A percentile compares a stretch with the other conserved stretches of the same genome.
phyloP scores from a whole-genome alignment of 2,797 vertebrate species.

The Meda fulgida region DNA sequence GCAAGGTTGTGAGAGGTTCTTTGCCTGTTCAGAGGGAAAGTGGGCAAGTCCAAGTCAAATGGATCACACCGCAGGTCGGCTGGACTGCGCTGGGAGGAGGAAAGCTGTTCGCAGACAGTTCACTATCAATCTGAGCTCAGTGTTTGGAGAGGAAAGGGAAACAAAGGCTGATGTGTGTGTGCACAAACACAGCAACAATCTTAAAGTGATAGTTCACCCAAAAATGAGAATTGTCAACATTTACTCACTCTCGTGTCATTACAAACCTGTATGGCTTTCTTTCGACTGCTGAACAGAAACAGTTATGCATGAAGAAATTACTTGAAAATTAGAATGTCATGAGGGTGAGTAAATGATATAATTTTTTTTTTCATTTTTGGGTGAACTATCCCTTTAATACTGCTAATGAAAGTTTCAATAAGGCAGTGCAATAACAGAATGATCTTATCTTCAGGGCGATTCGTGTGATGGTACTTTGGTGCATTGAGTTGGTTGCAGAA shows the following conservation, averaged over 20 bases:
- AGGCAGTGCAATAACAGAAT: slow-evolving; percentile 14
- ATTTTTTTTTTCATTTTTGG: not conserved
- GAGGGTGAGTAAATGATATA: not conserved
- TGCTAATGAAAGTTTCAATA: slow-evolving; percentile 35
- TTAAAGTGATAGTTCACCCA: not conserved
- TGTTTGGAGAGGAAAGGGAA: slow-evolving; percentile 1
- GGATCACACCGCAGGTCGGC: slow-evolving; percentile 30
- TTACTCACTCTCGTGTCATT: not conserved
- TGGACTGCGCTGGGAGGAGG: slow-evolving; percentile 15
- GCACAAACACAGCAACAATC: not conserved
- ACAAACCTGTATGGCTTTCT: not conserved
- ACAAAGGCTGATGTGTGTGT: slow-evolving; percentile 21
- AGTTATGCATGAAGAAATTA: not conserved
- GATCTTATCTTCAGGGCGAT: slow-evolving; percentile 29
- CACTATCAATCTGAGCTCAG: not conserved
- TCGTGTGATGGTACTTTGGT: slow-evolving; percentile 11
- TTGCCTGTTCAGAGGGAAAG: slow-evolving; percentile 39
- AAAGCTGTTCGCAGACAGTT: slow-evolving; percentile 25
- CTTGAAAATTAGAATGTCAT: no score
- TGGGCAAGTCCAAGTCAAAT: slow-evolving; percentile 46
- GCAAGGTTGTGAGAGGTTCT: slow-evolving; percentile 10
- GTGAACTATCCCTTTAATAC: slow-evolving; percentile 15
- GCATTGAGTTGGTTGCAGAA: slow-evolving; percentile 5
- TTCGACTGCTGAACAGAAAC: not conserved
- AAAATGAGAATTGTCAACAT: not conserved